Evolutionary conservation across 2,888 invertebrate species (phyloP), one percentile per base, ranked within the genome.

Genomic region (Chrysina gloriosa): DNA sequence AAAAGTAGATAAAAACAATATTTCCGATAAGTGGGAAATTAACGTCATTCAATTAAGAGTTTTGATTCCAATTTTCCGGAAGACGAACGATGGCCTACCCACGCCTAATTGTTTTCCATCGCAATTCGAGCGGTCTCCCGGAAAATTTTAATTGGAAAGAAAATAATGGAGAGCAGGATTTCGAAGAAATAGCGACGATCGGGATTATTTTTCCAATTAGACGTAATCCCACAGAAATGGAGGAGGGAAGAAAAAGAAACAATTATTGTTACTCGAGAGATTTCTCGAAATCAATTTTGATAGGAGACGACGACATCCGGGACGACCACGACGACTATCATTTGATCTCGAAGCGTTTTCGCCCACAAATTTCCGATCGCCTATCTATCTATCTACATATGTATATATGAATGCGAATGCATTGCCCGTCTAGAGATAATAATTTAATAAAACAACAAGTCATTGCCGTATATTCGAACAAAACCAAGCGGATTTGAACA

Each of bases 291-390:
- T 48, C 2, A 36, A 25, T 23, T 48, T 25, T 25, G 23, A 48
- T 48, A 23, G 2, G 39, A 39, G 4, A 14, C 2, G 4, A 14
- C 39, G 39, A 48, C 23, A 48, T 48, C 25, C 27, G 25, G 25
- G n/a, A n/a, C n/a, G n/a, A n/a, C n/a, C n/a, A n/a, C n/a, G n/a
- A n/a, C n/a, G n/a, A n/a, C 4, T 52, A 52, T 52, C 52, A 52
- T 29, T 52, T 29, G 52, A 52, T 52, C 52, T 14, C 14, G 16
- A 52, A 29, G 11, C 16, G 21, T 50, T 16, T 52, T 52, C 52
- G 52, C 52, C 52, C 27, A 52, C 52, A n/a, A 39, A 52, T 52
- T 52, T 31, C 52, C 52, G 27, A 52, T 50, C 2, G 11, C 23
- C 19, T 48, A 23, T 25, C n/a, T n/a, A n/a, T n/a, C n/a, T n/a